phyloP scores from a whole-genome alignment of 2,113 vertebrate genomes.

The Grammomys surdaster region DNA sequence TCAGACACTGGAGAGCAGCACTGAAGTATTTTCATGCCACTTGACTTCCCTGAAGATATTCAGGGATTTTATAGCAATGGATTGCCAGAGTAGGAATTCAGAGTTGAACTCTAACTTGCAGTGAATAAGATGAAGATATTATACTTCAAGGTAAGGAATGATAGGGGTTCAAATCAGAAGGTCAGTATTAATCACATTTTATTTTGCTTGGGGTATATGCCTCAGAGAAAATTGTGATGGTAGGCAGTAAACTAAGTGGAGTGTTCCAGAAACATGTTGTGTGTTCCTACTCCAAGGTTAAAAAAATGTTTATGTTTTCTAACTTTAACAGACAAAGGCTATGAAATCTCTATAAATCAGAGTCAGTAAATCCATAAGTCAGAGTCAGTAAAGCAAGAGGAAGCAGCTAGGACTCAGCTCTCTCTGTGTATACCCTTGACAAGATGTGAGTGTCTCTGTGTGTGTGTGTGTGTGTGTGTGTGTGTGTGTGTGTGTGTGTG shows the following conservation, averaged over 20 bases:
- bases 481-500: not conserved
- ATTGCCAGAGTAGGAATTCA: not conserved
- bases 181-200: not conserved
- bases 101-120: not conserved
- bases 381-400: not conserved
- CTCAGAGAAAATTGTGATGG: conserved; percentile 9
- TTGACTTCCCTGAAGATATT: conserved; percentile 63
- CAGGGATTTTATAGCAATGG: not conserved
- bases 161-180: not conserved
- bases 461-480: not conserved
- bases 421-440: too few relatives aligned
- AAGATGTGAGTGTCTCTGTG: not conserved
- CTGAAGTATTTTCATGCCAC: conserved; percentile 63
- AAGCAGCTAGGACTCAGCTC: not conserved
- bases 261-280: not conserved
- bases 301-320: conserved; percentile 42
- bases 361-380: not conserved
- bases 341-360: not conserved
- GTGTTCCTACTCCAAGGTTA: not conserved
- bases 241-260: not conserved
- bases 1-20: conserved; percentile 63
- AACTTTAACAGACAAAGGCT: conserved; percentile 4
- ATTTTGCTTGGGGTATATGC: not conserved
- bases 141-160: not conserved
- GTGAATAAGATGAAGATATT: not conserved